These are phyloP conservation scores for Hypomecis atomaria DNA, from an alignment of 2,888 invertebrate genomes.

Conservation along the genomic window DNA sequence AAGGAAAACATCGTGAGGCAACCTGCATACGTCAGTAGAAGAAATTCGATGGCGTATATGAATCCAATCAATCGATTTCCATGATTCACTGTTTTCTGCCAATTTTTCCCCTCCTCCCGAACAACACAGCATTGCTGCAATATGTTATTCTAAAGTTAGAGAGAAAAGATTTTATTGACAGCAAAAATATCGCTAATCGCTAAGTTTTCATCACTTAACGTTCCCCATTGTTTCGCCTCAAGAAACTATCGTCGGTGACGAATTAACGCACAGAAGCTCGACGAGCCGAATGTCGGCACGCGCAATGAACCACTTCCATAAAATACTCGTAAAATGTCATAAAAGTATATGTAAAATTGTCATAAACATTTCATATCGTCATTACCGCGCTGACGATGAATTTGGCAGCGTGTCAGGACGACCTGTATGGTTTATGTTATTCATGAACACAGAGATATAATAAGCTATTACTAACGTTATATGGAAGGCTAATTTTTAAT, in stretches of 20 bases:
- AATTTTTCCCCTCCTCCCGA: no score
- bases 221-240: slow-evolving; percentile 23
- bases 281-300: slow-evolving; percentile 25
- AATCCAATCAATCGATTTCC: no score
- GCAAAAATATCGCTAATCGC: slow-evolving; percentile 5
- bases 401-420: slow-evolving; percentile 17
- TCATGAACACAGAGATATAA: no score
- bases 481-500: no score
- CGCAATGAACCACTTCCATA: slow-evolving; percentile 33
- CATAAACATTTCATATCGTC: slow-evolving; percentile 40
- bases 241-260: slow-evolving; percentile 34
- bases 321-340: slow-evolving; percentile 30
- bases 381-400: slow-evolving; percentile 24
- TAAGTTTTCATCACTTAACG: slow-evolving; percentile 6
- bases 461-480: no score
- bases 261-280: slow-evolving; percentile 27
- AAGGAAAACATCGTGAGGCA: no score
- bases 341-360: slow-evolving; percentile 33
- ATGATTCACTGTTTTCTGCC: no score
- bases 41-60: no score
- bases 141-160: no score
- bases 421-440: neutral
- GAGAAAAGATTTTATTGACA: no score
- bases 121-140: no score
- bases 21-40: no score